Percentiles rank a stretch among this genome's conserved stretches.
phyloP scores from a whole-genome alignment of 2,888 invertebrate species.

The Ichneumoninae sp. region DNA sequence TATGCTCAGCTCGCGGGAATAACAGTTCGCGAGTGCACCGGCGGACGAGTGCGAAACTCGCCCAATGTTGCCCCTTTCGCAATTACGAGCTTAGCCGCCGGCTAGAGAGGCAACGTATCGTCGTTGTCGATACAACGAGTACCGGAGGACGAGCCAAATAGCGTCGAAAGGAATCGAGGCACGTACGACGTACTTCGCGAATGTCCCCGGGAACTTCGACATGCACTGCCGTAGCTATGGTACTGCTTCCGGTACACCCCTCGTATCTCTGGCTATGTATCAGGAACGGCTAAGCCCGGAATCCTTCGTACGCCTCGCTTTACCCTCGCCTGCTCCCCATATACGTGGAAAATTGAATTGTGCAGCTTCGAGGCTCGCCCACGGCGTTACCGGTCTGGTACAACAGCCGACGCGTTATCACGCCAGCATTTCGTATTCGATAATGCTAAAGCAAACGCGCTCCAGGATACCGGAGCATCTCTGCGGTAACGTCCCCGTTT shows the following conservation, averaged over 20 bases:
- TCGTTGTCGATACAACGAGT: constrained; percentile 33
- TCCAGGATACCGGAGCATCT: constrained; percentile 11
- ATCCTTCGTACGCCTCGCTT: constrained; percentile 32
- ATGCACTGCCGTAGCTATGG: not conserved
- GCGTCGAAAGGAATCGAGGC: constrained; percentile 42
- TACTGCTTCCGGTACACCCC: not conserved
- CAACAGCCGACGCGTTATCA: constrained; percentile 41
- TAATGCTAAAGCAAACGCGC: constrained; percentile 54
- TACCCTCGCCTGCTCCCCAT: constrained; percentile 31
- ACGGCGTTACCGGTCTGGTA: constrained; percentile 11
- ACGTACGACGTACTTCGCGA: constrained; percentile 43
- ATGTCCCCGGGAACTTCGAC: constrained; percentile 35
- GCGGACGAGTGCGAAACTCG: not conserved
- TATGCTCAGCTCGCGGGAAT: constrained; percentile 56
- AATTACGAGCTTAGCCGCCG: constrained; percentile 31
- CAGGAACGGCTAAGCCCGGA: constrained; percentile 30
- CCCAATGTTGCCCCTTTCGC: constrained; percentile 25
- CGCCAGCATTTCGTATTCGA: constrained; percentile 52
- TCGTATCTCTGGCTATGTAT: constrained; percentile 26
- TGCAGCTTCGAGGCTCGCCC: constrained; percentile 54
- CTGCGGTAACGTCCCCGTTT: not conserved
- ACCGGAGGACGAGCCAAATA: not conserved
- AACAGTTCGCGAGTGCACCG: constrained; percentile 51
- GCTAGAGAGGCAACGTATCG: constrained; percentile 17
- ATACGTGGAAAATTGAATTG: constrained; percentile 60